Evolutionary conservation across 2,888 invertebrate genomes (phyloP), one percentile per base, ranked within the genome.

Genomic region (Pinctada fucata): DNA sequence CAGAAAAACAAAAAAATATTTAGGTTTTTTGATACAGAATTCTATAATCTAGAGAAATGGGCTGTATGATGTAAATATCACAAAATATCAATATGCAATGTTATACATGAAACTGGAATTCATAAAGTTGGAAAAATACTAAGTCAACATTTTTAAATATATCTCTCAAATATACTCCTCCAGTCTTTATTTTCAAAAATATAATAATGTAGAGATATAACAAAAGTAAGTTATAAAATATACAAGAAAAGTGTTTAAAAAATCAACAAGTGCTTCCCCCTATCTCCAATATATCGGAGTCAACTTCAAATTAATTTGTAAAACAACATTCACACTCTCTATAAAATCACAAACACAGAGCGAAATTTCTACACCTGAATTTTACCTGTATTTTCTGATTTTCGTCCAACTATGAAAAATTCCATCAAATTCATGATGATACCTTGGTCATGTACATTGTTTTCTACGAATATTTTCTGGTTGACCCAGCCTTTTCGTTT

Each of bases 21-120:
- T n/a, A n/a, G n/a, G n/a, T n/a, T n/a, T n/a, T n/a, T n/a, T n/a
- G n/a, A n/a, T n/a, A n/a, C n/a, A n/a, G n/a, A n/a, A n/a, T n/a
- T n/a, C n/a, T n/a, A n/a, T n/a, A n/a, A n/a, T n/a, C n/a, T n/a
- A n/a, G n/a, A n/a, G n/a, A n/a, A n/a, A n/a, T n/a, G n/a, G n/a
- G n/a, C n/a, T n/a, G n/a, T n/a, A n/a, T n/a, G n/a, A n/a, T n/a
- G n/a, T n/a, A n/a, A n/a, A n/a, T n/a, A n/a, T n/a, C n/a, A n/a
- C n/a, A n/a, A n/a, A n/a, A n/a, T n/a, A n/a, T n/a, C n/a, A n/a
- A n/a, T n/a, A n/a, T n/a, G n/a, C n/a, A n/a, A n/a, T n/a, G n/a
- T n/a, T n/a, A n/a, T n/a, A n/a, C n/a, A n/a, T n/a, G n/a, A 87
- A 94, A 94, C 88, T 95, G 31, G 31, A 31, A 31, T 31, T 31